phyloP scores from a whole-genome alignment of 1,140 invertebrate genomes.

The Temnothorax nylanderi region DNA sequence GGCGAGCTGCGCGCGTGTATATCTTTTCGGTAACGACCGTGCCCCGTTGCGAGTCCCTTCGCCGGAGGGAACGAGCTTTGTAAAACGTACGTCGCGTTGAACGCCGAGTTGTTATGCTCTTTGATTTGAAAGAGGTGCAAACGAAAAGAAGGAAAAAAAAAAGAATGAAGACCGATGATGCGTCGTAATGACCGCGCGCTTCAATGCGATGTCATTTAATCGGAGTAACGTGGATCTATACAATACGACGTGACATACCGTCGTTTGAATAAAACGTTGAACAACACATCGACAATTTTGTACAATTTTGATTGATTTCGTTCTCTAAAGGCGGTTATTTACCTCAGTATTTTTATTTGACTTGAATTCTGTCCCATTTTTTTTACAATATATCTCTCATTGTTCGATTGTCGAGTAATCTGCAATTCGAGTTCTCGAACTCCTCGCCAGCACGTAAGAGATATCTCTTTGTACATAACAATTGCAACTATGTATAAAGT shows the following conservation, averaged over 20 bases:
- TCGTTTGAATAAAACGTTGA: slow-evolving; percentile 37
- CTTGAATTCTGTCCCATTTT: background rate
- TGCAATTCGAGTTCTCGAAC: no score
- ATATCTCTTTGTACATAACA: background rate
- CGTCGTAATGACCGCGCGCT: slow-evolving; percentile 31
- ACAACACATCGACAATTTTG: slow-evolving; percentile 18
- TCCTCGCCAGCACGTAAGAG: background rate
- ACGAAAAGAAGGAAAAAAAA: slow-evolving; percentile 49
- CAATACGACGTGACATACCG: slow-evolving; percentile 18
- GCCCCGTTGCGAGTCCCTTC: slow-evolving; percentile 52
- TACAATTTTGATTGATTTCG: slow-evolving; percentile 20
- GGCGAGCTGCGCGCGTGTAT: slow-evolving; percentile 61
- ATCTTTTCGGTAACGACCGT: slow-evolving; percentile 71
- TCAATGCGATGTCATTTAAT: slow-evolving; percentile 54
- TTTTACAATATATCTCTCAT: background rate
- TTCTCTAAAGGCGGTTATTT: slow-evolving; percentile 16
- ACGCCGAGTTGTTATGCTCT: slow-evolving; percentile 68
- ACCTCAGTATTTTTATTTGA: slow-evolving; percentile 9
- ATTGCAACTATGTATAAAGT: background rate
- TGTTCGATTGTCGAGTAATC: background rate
- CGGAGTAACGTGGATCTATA: slow-evolving; percentile 53
- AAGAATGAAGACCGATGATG: slow-evolving; percentile 19
- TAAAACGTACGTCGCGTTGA: slow-evolving; percentile 61
- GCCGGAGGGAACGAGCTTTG: slow-evolving; percentile 61
- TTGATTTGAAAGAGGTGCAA: slow-evolving; percentile 79